phyloP scores from a whole-genome alignment of 2,797 vertebrate genomes.

The Erethizon dorsatum region DNA sequence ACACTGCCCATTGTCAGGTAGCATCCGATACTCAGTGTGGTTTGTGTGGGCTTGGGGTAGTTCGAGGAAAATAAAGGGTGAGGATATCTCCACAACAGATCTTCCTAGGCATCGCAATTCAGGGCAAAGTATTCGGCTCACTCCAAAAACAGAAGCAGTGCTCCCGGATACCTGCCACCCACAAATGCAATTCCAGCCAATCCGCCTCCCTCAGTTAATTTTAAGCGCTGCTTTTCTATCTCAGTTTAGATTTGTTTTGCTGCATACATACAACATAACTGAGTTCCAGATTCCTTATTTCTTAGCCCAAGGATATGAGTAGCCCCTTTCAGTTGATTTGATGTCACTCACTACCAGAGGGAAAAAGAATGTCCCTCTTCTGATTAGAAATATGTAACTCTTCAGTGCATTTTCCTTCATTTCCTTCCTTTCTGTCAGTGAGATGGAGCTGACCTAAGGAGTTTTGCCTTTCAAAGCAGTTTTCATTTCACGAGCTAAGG shows the following conservation, averaged over 20 bases:
- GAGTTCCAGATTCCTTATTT: slow-evolving; percentile 33
- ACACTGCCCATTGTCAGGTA: background rate
- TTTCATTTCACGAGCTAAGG: slow-evolving; percentile 49
- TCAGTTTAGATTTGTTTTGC: background rate
- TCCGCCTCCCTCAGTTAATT: background rate
- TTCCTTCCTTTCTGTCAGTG: background rate
- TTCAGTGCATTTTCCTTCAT: background rate
- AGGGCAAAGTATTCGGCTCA: background rate
- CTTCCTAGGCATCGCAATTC: background rate
- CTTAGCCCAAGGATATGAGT: background rate
- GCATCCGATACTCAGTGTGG: background rate
- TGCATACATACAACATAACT: background rate
- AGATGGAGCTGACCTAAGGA: background rate
- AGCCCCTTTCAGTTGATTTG: background rate
- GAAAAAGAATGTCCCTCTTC: background rate
- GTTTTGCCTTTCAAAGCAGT: slow-evolving; percentile 53
- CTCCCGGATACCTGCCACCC: background rate
- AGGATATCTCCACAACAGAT: background rate
- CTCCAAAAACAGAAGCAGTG: background rate
- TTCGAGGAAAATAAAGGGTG: background rate
- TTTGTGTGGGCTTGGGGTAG: background rate
- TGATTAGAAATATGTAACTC: background rate
- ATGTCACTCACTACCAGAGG: background rate
- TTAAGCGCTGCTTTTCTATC: slow-evolving; percentile 21
- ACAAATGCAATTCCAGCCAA: background rate